A percentile compares a stretch with the other conserved stretches of the same genome.
Evolutionary conservation across 2,113 vertebrate species (phyloP).

Genomic region (Strix aluco): DNA sequence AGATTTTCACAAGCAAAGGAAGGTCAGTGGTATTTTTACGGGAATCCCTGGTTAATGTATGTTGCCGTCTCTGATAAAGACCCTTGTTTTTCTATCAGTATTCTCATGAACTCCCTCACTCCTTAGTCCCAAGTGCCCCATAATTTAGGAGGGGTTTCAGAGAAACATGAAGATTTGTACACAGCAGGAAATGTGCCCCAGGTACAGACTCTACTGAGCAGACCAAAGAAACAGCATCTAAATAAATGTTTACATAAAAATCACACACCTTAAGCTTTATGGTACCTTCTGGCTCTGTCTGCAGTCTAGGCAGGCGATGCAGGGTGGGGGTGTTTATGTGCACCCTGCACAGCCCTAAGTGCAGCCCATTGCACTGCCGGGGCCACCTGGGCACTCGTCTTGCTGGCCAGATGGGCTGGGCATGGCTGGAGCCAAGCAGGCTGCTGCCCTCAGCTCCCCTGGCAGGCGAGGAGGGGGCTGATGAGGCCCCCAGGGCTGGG

Average conservation of each 20-base stretch:
- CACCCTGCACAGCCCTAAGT: neutral
- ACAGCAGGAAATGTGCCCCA: rapidly evolving
- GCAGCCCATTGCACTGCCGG: neutral
- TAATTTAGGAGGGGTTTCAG: neutral
- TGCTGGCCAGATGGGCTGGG: neutral
- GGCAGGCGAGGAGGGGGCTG: neutral
- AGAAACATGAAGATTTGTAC: neutral
- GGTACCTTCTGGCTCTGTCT: neutral
- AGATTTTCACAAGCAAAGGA: neutral
- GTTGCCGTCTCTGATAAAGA: neutral
- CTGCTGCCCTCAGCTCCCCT: neutral
- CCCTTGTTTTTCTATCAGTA: neutral
- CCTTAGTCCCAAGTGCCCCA: neutral
- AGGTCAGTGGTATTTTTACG: neutral
- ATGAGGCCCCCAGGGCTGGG: neutral
- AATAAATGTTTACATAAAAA: slow-evolving; percentile 21
- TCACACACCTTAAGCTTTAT: slow-evolving; percentile 22
- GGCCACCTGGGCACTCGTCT: neutral
- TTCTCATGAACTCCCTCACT: neutral
- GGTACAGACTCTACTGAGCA: neutral
- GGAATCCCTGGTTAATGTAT: neutral
- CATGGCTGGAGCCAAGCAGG: neutral
- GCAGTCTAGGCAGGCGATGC: neutral
- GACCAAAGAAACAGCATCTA: neutral
- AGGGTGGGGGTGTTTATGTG: neutral